These are phyloP conservation scores for Amphimallon solstitiale DNA, from an alignment of 2,888 invertebrate genomes.

Conservation along the genomic window DNA sequence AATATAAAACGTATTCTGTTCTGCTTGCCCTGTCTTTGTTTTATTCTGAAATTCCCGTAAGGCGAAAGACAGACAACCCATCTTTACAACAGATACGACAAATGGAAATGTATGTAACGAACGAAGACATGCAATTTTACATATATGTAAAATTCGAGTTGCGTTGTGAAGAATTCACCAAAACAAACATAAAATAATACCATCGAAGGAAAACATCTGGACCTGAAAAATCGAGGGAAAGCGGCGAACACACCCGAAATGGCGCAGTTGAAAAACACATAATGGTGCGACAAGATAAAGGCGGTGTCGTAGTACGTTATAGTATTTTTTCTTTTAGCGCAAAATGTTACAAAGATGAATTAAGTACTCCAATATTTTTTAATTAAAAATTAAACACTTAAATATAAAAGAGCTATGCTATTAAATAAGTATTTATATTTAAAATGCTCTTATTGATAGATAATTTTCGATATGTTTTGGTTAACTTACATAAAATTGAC, in stretches of 20 bases:
- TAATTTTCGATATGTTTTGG: not conserved
- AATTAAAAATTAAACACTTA: too few species aligned
- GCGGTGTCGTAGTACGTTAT: not conserved
- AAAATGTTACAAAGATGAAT: too few species aligned
- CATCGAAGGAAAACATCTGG: constrained; percentile 17
- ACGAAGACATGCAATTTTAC: not conserved
- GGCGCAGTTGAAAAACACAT: not conserved
- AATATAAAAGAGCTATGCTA: too few species aligned
- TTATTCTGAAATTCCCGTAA: too few species aligned
- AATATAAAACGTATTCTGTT: too few species aligned
- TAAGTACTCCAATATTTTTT: too few species aligned
- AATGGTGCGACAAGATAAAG: constrained; percentile 7
- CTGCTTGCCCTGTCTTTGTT: too few species aligned
- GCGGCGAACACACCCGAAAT: constrained; percentile 21
- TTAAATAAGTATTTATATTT: not conserved
- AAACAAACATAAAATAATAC: constrained; percentile 21
- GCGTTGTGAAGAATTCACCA: not conserved
- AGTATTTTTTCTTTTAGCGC: not conserved
- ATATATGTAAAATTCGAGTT: not conserved
- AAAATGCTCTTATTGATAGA: not conserved
- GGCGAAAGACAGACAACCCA: too few species aligned
- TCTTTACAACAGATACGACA: not conserved
- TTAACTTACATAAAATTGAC: too few species aligned
- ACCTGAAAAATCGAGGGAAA: constrained; percentile 21
- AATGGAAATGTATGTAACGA: not conserved